A percentile compares a stretch with the other conserved stretches of the same genome.
Evolutionary conservation across 2,113 vertebrate genomes (phyloP).

Genomic region (Rhineura floridana): DNA sequence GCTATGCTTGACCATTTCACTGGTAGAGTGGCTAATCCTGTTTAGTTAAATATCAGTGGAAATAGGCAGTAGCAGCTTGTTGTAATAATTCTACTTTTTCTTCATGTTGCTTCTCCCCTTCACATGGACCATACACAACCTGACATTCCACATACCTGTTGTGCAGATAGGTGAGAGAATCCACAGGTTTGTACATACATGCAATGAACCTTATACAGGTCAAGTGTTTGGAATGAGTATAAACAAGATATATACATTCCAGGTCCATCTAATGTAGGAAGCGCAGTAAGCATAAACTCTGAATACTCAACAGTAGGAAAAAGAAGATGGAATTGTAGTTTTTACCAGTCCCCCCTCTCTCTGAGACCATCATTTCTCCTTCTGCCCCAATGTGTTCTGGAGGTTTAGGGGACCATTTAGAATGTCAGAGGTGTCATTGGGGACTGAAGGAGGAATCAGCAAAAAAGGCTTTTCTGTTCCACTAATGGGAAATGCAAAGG

Average conservation of each 20-base stretch:
- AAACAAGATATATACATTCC: background rate
- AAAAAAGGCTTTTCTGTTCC: too few species aligned
- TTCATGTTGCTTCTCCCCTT: background rate
- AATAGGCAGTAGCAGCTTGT: conserved; percentile 3
- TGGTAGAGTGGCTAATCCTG: conserved; percentile 34
- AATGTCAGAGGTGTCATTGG: too few species aligned
- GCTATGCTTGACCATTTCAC: conserved; percentile 6
- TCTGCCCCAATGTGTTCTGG: too few species aligned
- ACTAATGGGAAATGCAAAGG: too few species aligned
- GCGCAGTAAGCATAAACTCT: background rate
- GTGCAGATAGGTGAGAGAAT: background rate
- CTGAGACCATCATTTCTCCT: too few species aligned
- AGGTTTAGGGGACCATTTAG: too few species aligned
- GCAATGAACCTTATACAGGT: background rate
- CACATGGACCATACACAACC: background rate
- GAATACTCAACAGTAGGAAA: background rate
- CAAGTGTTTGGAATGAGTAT: background rate
- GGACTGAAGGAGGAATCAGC: too few species aligned
- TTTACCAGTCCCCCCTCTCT: too few species aligned
- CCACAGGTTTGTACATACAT: background rate
- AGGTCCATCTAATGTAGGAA: background rate
- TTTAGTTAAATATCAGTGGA: conserved; percentile 27
- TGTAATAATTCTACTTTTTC: conserved; percentile 13
- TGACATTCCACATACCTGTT: background rate
- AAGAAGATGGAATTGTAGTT: background rate